Percentiles rank a stretch among this genome's conserved stretches.
phyloP scores from a whole-genome alignment of 2,797 vertebrate species.

The Pachyuromys duprasi region DNA sequence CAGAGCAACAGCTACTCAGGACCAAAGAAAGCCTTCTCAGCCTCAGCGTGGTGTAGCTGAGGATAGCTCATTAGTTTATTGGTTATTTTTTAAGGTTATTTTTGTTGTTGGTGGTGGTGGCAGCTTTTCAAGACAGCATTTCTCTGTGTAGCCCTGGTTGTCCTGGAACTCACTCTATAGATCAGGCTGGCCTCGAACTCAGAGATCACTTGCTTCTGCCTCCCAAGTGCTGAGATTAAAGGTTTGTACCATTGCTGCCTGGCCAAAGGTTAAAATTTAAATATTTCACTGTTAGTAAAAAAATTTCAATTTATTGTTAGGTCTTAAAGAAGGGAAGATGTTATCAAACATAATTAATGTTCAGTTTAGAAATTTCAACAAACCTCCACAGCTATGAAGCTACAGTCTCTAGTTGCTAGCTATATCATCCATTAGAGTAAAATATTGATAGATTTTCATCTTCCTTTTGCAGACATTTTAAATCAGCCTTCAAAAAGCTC shows the following conservation, averaged over 20 bases:
- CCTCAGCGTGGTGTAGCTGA: background rate
- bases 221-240: too few species aligned
- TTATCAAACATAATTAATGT: conserved; percentile 45
- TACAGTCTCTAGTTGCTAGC: background rate
- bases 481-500: conserved; percentile 39
- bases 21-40: background rate
- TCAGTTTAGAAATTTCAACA: background rate
- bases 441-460: background rate
- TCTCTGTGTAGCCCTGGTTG: too few species aligned
- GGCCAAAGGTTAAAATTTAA: conserved; percentile 17
- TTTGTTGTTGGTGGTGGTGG: background rate
- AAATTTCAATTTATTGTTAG: background rate
- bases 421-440: conserved; percentile 6
- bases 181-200: too few species aligned
- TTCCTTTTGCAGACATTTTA: conserved; percentile 56
- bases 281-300: conserved; percentile 47
- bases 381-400: background rate
- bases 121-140: too few species aligned
- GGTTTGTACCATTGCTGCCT: too few species aligned
- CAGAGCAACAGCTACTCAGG: background rate
- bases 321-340: background rate
- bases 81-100: background rate
- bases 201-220: too few species aligned
- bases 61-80: background rate
- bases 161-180: too few species aligned